Conservation (phyloP, 1,140 invertebrate species). For the Cylas formicarius region DNA sequence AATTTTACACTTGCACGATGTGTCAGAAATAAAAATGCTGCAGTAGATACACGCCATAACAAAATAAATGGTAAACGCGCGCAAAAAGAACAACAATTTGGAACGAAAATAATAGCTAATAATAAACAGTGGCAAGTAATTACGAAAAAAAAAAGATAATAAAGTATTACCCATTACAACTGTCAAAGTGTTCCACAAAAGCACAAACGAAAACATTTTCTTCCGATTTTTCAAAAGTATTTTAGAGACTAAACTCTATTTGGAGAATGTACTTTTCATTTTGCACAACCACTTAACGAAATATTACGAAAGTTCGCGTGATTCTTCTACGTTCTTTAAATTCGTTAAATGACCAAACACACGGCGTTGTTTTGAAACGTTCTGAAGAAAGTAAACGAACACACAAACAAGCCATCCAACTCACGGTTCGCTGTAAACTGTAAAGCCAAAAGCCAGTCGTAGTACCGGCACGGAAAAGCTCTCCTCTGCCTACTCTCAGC, state of each 20-base stretch:
- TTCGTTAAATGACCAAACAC: no score
- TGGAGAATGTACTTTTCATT: no score
- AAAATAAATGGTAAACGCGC: background rate
- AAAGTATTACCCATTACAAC: conserved; percentile 16
- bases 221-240: no score
- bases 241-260: no score
- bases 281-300: no score
- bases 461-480: conserved; percentile 1
- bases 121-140: background rate
- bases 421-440: background rate
- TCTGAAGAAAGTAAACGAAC: conserved; percentile 7
- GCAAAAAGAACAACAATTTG: background rate
- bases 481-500: conserved; percentile 24
- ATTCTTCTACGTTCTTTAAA: no score
- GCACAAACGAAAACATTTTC: conserved; percentile 22
- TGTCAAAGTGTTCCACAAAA: conserved; percentile 14
- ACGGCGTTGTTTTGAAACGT: conserved; percentile 5
- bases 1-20: no score
- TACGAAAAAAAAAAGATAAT: background rate
- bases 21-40: conserved; percentile 10
- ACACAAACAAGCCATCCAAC: background rate
- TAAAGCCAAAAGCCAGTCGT: conserved; percentile 1
- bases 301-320: no score
- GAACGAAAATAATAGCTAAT: conserved; percentile 6
- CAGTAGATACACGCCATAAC: background rate